Evolutionary conservation across 2,888 invertebrate genomes (phyloP).

Genomic region (Trissolcus japonicus): DNA sequence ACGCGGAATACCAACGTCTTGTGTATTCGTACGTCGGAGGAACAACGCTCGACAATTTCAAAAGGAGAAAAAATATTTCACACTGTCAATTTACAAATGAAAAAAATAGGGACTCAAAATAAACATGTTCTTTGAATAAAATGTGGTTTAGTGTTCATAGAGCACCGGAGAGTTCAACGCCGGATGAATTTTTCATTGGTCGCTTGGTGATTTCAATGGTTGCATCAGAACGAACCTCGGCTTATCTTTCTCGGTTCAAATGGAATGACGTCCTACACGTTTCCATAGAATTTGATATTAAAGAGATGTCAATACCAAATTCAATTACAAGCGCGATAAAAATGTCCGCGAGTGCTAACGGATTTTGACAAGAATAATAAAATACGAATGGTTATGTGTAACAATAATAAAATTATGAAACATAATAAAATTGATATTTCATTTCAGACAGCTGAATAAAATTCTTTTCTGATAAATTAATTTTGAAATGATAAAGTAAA

Average conservation of each 20-base stretch:
- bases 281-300: conserved; percentile 36
- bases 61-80: background rate
- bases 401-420: conserved; percentile 6
- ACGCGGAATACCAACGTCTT: conserved; percentile 47
- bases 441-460: background rate
- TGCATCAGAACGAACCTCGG: conserved; percentile 43
- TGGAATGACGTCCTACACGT: conserved; percentile 36
- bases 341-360: conserved; percentile 9
- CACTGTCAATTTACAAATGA: background rate
- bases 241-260: conserved; percentile 30
- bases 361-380: conserved; percentile 19
- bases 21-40: conserved; percentile 22
- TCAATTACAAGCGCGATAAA: conserved; percentile 34
- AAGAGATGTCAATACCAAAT: conserved; percentile 36
- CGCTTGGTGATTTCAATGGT: conserved; percentile 45
- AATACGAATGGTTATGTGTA: conserved; percentile 1
- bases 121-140: conserved; percentile 12
- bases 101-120: background rate
- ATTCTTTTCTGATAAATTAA: background rate
- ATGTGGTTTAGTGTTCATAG: conserved; percentile 28
- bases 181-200: conserved; percentile 54
- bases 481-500: too few relatives aligned
- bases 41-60: conserved; percentile 12
- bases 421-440: conserved; percentile 7
- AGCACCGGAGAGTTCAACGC: conserved; percentile 62